Conservation (phyloP, 1,140 invertebrate species). For the Bombyx mori region DNA sequence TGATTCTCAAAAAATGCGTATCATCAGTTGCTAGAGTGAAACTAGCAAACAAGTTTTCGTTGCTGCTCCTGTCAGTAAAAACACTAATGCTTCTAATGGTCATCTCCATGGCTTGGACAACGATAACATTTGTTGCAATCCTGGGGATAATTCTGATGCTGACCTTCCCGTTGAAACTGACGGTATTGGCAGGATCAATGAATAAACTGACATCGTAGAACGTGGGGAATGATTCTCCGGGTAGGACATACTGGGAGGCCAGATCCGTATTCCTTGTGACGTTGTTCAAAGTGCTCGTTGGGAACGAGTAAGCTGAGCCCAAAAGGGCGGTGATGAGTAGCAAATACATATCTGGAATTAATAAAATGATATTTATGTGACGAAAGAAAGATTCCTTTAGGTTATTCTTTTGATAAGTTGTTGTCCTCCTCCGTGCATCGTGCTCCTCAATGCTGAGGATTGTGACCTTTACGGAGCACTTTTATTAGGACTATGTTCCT, state of each 20-base stretch:
- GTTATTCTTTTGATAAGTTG: no score
- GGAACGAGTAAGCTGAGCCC: slow-evolving; percentile 25
- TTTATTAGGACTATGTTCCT: no score
- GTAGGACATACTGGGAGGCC: slow-evolving; percentile 68
- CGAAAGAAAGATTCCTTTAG: no score
- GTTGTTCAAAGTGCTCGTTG: slow-evolving; percentile 15
- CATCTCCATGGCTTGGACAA: slow-evolving; percentile 67
- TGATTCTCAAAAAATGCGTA: slow-evolving; percentile 51
- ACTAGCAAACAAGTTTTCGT: slow-evolving; percentile 22
- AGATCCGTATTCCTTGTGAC: slow-evolving; percentile 18
- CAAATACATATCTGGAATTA: slow-evolving; percentile 50
- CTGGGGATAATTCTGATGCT: slow-evolving; percentile 68
- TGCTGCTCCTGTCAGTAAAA: slow-evolving; percentile 11
- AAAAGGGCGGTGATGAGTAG: slow-evolving; percentile 33
- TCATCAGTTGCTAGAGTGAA: slow-evolving; percentile 32
- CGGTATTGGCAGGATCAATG: slow-evolving; percentile 71
- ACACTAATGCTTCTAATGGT: slow-evolving; percentile 28
- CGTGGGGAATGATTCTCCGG: slow-evolving; percentile 71
- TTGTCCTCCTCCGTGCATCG: no score
- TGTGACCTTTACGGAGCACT: no score
- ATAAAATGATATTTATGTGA: background rate
- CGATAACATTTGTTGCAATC: slow-evolving; percentile 56
- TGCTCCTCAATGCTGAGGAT: no score
- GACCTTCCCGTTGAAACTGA: slow-evolving; percentile 73
- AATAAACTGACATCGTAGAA: slow-evolving; percentile 77